Evolutionary conservation across 2,888 invertebrate species (phyloP).

Genomic region (Cistogaster globosa): DNA sequence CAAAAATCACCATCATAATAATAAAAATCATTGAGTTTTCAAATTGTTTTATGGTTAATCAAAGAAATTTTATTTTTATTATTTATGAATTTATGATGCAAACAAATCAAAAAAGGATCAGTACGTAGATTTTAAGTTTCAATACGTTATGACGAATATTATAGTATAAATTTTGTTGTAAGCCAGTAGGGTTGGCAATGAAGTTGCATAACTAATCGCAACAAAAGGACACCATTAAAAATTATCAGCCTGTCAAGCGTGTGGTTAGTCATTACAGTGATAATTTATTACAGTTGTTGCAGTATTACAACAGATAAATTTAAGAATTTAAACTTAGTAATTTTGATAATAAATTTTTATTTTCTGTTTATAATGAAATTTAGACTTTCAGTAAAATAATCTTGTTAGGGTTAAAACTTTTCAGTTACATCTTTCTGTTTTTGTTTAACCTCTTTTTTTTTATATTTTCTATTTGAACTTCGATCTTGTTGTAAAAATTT

Average conservation of each 20-base stretch:
- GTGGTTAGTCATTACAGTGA: neutral
- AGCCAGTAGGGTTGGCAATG: neutral
- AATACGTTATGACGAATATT: neutral
- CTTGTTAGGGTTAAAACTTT: too few species aligned
- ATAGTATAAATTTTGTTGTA: too few species aligned
- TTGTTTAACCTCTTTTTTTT: too few species aligned
- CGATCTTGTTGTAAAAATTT: too few species aligned
- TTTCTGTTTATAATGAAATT: too few species aligned
- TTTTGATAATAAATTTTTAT: too few species aligned
- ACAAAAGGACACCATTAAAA: neutral
- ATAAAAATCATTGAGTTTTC: slow-evolving; percentile 58
- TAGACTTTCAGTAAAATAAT: too few species aligned
- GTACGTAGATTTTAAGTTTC: neutral
- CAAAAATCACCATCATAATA: slow-evolving; percentile 19
- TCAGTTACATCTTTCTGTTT: too few species aligned
- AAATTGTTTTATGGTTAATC: slow-evolving; percentile 66
- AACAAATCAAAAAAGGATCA: slow-evolving; percentile 21
- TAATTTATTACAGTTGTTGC: neutral
- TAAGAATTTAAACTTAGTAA: too few species aligned
- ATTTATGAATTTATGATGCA: slow-evolving; percentile 47
- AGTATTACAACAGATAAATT: neutral
- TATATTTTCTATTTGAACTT: too few species aligned
- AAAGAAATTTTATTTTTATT: slow-evolving; percentile 46
- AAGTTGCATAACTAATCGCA: neutral
- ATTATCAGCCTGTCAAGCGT: slow-evolving; percentile 1